These are phyloP conservation scores for Calliopsis andreniformis DNA, from an alignment of 1,140 invertebrate species.

Conservation along the genomic window DNA sequence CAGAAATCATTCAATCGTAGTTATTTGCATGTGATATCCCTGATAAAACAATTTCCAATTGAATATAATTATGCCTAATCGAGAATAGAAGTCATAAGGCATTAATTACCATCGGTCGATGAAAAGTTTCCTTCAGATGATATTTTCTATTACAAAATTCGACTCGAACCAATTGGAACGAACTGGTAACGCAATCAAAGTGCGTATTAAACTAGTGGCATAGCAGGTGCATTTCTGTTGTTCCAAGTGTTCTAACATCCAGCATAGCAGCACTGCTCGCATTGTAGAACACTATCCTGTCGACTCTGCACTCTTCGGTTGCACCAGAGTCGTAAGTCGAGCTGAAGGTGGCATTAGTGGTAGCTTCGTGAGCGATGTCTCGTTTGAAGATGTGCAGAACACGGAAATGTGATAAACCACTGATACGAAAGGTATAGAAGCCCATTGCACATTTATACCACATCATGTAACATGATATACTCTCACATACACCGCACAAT, in stretches of 20 bases:
- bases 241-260: background rate
- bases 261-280: background rate
- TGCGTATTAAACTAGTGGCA: background rate
- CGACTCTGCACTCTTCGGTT: background rate
- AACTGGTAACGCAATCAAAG: background rate
- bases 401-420: background rate
- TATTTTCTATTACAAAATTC: background rate
- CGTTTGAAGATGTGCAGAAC: background rate
- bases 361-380: background rate
- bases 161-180: background rate
- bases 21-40: too few relatives aligned
- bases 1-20: too few relatives aligned
- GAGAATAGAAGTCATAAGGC: background rate
- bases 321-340: background rate
- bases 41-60: too few relatives aligned
- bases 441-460: background rate
- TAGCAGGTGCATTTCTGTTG: background rate
- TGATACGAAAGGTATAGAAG: background rate
- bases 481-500: background rate
- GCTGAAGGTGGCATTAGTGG: background rate
- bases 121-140: background rate
- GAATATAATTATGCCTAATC: background rate
- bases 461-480: background rate
- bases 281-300: constrained; percentile 12
- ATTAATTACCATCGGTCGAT: background rate